A percentile compares a stretch with the other conserved stretches of the same genome.
phyloP scores from a whole-genome alignment of 1,140 invertebrate species.

The Polypedilum vanderplanki region DNA sequence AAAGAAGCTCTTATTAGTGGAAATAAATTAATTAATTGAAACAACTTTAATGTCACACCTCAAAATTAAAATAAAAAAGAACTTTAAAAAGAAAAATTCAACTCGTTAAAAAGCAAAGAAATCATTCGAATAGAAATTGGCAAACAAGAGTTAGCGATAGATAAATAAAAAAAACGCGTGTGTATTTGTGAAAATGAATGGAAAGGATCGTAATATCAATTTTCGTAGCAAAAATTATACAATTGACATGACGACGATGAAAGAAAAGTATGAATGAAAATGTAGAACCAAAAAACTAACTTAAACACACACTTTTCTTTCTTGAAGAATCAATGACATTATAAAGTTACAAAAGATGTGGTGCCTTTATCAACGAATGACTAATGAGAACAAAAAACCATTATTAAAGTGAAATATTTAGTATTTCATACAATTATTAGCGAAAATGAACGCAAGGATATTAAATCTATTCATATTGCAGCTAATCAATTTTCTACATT shows the following conservation, averaged over 20 bases:
- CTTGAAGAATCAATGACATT: conserved; percentile 21
- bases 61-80: too few relatives aligned
- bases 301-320: neutral
- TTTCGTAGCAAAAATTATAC: neutral
- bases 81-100: too few relatives aligned
- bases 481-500: neutral
- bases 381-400: conserved; percentile 28
- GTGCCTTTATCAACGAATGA: conserved; percentile 28
- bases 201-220: neutral
- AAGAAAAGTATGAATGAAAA: neutral
- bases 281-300: neutral
- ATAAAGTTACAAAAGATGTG: conserved; percentile 25
- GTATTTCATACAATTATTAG: conserved; percentile 28
- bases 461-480: neutral
- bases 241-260: neutral
- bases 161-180: too few relatives aligned
- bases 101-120: too few relatives aligned
- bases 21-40: neutral
- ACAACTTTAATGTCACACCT: too few relatives aligned
- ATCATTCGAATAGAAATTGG: too few relatives aligned
- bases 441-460: neutral
- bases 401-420: conserved; percentile 6
- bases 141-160: too few relatives aligned
- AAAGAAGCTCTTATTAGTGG: neutral
- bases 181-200: neutral